These are phyloP conservation scores for Myrmecophaga tridactyla DNA, from an alignment of 2,113 vertebrate genomes.

Conservation along the genomic window DNA sequence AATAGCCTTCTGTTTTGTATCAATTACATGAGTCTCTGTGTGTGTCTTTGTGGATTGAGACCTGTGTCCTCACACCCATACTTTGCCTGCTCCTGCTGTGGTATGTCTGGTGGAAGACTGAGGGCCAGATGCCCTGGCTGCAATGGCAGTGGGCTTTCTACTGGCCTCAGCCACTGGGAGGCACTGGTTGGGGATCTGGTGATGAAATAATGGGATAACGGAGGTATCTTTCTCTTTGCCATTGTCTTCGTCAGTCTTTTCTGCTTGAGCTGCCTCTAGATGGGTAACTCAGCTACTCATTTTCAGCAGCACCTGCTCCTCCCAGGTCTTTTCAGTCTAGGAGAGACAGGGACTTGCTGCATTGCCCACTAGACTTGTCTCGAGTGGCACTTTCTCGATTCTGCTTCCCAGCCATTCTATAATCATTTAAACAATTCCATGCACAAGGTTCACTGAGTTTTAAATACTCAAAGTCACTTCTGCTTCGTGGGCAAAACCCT, in stretches of 20 bases:
- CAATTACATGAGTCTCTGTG: neutral
- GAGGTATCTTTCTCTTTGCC: neutral
- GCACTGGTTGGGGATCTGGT: too few species aligned
- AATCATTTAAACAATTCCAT: neutral
- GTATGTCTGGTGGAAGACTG: rapidly evolving
- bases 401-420: neutral
- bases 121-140: neutral
- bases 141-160: neutral
- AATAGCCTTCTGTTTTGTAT: neutral
- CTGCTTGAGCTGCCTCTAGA: rapidly evolving
- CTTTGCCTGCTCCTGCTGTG: too few species aligned
- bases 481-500: neutral
- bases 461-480: neutral
- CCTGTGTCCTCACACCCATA: too few species aligned
- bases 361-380: neutral
- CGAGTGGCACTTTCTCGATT: neutral
- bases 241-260: rapidly evolving
- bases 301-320: neutral
- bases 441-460: neutral
- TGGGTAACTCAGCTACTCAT: rapidly evolving
- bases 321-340: neutral
- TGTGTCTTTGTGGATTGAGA: rapidly evolving
- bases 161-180: neutral
- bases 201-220: neutral
- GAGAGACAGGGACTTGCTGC: neutral